phyloP scores from a whole-genome alignment of 2,797 vertebrate genomes.

The Telmatherina bonti region DNA sequence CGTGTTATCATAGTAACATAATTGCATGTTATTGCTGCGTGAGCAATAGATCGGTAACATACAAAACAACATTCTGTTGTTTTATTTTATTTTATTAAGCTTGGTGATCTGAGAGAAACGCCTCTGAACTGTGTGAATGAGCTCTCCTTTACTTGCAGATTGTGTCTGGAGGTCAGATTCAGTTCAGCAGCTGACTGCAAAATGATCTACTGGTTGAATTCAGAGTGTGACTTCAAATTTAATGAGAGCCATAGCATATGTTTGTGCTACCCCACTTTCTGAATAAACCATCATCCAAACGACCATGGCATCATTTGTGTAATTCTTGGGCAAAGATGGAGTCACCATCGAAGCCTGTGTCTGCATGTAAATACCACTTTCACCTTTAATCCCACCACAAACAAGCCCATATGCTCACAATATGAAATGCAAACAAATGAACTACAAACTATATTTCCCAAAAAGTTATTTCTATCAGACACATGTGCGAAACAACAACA shows the following conservation, averaged over 20 bases:
- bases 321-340: background rate
- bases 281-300: constrained; percentile 5
- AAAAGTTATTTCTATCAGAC: background rate
- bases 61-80: background rate
- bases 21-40: background rate
- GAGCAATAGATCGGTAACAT: background rate
- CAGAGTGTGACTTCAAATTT: background rate
- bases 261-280: background rate
- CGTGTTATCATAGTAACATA: background rate
- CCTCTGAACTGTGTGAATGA: background rate
- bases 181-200: constrained; percentile 21
- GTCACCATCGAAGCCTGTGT: background rate
- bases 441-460: background rate
- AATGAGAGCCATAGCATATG: constrained; percentile 16
- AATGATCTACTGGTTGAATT: background rate
- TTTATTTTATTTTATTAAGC: background rate
- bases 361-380: background rate
- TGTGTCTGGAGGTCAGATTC: constrained; percentile 21
- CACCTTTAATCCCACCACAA: background rate
- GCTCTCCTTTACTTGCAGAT: constrained; percentile 2
- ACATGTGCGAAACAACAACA: too few species aligned
- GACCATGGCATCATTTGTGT: constrained; percentile 1
- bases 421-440: too few species aligned
- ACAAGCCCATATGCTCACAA: background rate
- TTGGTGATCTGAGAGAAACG: background rate